Evolutionary conservation across 2,113 vertebrate genomes (phyloP), one percentile per base, ranked within the genome.

Genomic region (Eulemur rufifrons): DNA sequence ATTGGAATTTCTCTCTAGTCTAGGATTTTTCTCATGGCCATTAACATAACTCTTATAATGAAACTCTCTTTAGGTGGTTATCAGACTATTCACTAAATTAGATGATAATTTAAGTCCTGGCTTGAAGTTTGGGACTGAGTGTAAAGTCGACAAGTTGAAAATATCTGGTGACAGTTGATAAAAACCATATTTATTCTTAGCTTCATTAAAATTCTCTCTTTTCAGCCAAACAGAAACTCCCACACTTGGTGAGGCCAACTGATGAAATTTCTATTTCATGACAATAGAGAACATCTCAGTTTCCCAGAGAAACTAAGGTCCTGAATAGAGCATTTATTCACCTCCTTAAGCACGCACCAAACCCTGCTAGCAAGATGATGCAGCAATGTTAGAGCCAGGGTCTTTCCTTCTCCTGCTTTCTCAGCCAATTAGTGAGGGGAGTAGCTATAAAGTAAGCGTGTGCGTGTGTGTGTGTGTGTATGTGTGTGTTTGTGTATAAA

Each of bases 141-240:
- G 29, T 39, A 94, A 94, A 82, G 18, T 71, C 11, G 21, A 88
- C 42, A 89, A 86, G 34, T 34, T 85, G 54, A 18, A 74, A 34
- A 42, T 92, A 86, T 86, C 7, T 56, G 42, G 37, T 80, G 42
- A 83, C 61, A 63, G 68, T 42, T 94, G 81, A 96, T 73, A 86
- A 89, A 96, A 93, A 10, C 21, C 7, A 89, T 50, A 91, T 20
- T 37, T 66, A 64, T 18, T 64, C 27, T 56, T 37, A 74, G 27
- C 32, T 83, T 86, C 74, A 83, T 80, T 95, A 95, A 88, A 87
- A 89, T 92, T 91, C 32, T 91, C 66, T 95, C n/a, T 78, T 21
- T 85, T 83, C 7, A n/a, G 27, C 45, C 71, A 77, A 81, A 89
- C 6, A 56, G 21, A 94, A 6, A 42, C 47, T 64, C 25, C 29